phyloP scores from a whole-genome alignment of 2,113 vertebrate genomes.

The Phalacrocorax pelagicus region DNA sequence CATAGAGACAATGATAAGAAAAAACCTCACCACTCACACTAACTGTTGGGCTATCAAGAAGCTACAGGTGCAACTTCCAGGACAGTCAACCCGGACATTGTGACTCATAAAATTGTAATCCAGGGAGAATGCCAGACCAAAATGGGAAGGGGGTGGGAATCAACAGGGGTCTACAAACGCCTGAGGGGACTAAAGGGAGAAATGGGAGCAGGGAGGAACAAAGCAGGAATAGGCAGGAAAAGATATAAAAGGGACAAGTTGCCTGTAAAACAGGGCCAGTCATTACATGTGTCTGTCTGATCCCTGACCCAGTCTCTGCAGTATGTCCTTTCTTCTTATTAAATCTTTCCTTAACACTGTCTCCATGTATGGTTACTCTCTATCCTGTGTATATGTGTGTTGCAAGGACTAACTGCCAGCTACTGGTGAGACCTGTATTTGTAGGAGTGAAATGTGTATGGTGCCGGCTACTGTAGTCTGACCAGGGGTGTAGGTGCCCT shows the following conservation, averaged over 20 bases:
- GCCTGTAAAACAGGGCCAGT: rapidly evolving
- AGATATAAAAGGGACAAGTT: background rate
- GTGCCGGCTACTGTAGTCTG: background rate
- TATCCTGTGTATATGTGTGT: background rate
- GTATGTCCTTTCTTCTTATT: background rate
- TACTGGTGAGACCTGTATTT: background rate
- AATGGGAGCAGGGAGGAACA: background rate
- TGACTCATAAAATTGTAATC: background rate
- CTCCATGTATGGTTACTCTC: background rate
- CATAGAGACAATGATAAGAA: background rate
- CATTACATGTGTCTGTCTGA: background rate
- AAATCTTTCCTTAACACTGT: background rate
- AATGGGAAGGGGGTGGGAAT: rapidly evolving
- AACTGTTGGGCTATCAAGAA: background rate
- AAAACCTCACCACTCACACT: background rate
- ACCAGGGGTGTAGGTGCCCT: background rate
- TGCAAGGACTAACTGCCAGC: background rate
- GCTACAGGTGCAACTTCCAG: background rate
- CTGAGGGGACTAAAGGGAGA: background rate
- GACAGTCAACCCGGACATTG: background rate
- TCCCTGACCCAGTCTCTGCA: background rate
- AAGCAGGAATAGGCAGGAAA: background rate
- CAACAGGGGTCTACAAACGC: background rate
- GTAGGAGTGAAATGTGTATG: background rate
- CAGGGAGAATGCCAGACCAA: too few relatives aligned